These are phyloP conservation scores for Panagrolaimus sp. DNA, from an alignment of 1,140 invertebrate genomes.

Conservation along the genomic window DNA sequence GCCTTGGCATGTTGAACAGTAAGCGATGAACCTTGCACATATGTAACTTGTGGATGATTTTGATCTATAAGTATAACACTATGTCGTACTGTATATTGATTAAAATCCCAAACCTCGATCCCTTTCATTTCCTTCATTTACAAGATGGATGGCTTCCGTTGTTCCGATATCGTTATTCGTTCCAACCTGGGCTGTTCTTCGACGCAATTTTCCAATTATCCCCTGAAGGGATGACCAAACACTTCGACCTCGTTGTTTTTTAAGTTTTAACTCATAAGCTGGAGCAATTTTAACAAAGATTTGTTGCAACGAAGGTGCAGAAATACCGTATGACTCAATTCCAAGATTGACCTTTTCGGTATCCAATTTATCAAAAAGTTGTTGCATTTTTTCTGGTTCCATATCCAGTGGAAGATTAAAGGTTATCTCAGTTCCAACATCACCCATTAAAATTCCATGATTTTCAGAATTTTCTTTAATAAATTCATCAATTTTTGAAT, in stretches of 20 bases:
- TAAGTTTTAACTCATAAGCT: no score
- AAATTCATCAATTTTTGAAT: not conserved
- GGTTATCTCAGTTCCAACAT: conserved; percentile 60
- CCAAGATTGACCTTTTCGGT: conserved; percentile 60
- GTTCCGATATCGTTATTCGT: no score
- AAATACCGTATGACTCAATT: conserved; percentile 66
- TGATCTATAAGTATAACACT: not conserved
- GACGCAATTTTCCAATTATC: no score
- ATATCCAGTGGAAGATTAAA: conserved; percentile 63
- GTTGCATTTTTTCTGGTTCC: conserved; percentile 51
- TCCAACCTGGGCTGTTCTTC: no score
- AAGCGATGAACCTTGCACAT: conserved; percentile 18
- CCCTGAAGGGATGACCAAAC: no score
- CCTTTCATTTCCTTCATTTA: no score
- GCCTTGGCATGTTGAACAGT: conserved; percentile 36
- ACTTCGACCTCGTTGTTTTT: no score
- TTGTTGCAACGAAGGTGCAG: conserved; percentile 67
- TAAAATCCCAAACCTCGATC: no score
- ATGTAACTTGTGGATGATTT: conserved; percentile 27
- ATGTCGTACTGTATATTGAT: no score
- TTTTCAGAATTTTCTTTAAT: not conserved
- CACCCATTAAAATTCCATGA: conserved; percentile 38
- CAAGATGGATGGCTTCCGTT: no score
- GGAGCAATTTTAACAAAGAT: conserved; percentile 37
- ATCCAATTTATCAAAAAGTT: conserved; percentile 64